phyloP scores from a whole-genome alignment of 2,113 vertebrate genomes.

The Misgurnus mizolepis region DNA sequence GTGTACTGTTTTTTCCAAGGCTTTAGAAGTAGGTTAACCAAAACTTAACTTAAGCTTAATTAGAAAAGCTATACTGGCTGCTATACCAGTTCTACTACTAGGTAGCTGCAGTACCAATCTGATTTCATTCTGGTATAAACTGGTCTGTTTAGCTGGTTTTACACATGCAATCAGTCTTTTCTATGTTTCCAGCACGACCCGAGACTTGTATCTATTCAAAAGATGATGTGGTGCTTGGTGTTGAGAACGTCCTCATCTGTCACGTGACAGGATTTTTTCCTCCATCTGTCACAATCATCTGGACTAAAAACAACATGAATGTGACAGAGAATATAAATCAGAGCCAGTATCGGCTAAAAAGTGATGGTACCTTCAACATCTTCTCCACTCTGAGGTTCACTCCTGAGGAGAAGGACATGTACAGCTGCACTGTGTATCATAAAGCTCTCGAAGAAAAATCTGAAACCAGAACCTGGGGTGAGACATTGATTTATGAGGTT shows the following conservation, averaged over 20 bases:
- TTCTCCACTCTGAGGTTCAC: constrained; percentile 71
- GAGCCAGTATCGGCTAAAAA: constrained; percentile 62
- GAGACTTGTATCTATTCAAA: constrained; percentile 61
- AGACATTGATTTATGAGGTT: constrained; percentile 35
- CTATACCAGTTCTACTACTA: too few relatives aligned
- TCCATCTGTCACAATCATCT: constrained; percentile 67
- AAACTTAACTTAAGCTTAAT: too few relatives aligned
- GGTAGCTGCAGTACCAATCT: too few relatives aligned
- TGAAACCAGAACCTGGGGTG: constrained; percentile 68
- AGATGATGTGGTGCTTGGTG: constrained; percentile 47
- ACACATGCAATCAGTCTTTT: neutral
- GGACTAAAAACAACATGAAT: constrained; percentile 69
- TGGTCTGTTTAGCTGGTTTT: too few relatives aligned
- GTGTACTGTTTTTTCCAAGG: too few relatives aligned
- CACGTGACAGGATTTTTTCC: constrained; percentile 71
- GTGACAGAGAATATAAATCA: constrained; percentile 59
- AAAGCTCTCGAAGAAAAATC: constrained; percentile 21
- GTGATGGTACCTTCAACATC: constrained; percentile 64
- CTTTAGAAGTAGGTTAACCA: too few relatives aligned
- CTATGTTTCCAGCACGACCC: constrained; percentile 60
- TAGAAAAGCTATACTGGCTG: too few relatives aligned
- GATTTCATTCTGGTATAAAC: too few relatives aligned
- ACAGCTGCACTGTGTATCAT: constrained; percentile 72
- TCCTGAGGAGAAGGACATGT: constrained; percentile 68
- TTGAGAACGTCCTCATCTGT: constrained; percentile 75